Base-by-base conservation (phyloP, 2,888 invertebrate species). In the Oegoconia quadripuncta region DNA sequence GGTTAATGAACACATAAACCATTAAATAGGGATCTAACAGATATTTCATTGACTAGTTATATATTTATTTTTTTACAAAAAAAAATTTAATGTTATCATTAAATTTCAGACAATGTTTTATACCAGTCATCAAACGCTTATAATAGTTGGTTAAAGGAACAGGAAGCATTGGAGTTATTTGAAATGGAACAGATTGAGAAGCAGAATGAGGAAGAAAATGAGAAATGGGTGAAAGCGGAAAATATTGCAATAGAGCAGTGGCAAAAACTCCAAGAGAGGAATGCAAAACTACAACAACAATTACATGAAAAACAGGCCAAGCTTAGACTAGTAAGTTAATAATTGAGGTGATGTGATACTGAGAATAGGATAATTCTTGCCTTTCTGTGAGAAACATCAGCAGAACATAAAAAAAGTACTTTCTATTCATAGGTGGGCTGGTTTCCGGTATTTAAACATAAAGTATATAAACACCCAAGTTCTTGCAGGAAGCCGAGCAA, bases 151-250 rank as follows among this genome's bases (percentile, higher is more conserved):
- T 33, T 89, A 7, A 66, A 81, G 37, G 82, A 91, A 46, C 89
- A 92, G 60, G 68, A 88, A 40, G 70, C 75, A 14, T 55, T 90
- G 0, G 89, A 91, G 48, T 58, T 74, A 37, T 86, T 90, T 55
- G 78, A 88, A 56, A 69, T 77, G 41, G 78, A 89, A 60, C 89
- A 89, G 46, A 91, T 91, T 54, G 78, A 88, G 60, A 74, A 82
- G 34, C 74, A 87, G 37, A 89, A 88, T 50, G 70, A 77, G 26
- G 79, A 89, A 58, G 89, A 89, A 52, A 90, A 95, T 65, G 77
- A 84, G 36, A 87, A 89, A 50, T 95, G 95, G 95, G 49, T 92
- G 15, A 81, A 89, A 52, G 89, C 90, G 12, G 95, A 95, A 74
- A 75, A 84, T 44, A 69, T 88, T 50, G 91, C 92, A 0, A 90